phyloP scores from a whole-genome alignment of 1,140 invertebrate genomes.

The Scaptomyza graminum region DNA sequence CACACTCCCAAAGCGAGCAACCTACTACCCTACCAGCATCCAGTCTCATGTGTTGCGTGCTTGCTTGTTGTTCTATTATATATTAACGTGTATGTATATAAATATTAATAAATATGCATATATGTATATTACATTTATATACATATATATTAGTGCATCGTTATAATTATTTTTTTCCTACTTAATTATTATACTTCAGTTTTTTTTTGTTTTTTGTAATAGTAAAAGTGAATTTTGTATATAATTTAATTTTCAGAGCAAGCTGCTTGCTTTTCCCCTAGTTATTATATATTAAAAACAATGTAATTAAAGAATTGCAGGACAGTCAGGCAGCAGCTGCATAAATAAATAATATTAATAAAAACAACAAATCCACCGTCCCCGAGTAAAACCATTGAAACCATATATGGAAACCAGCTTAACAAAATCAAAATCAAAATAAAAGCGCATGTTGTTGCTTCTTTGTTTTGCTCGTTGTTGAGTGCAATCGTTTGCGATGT shows the following conservation, averaged over 20 bases:
- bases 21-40: neutral
- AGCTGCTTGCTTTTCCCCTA: constrained; percentile 43
- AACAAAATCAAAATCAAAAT: neutral
- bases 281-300: constrained; percentile 53
- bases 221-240: constrained; percentile 60
- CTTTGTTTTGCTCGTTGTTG: constrained; percentile 22
- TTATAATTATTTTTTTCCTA: constrained; percentile 31
- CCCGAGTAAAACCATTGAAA: constrained; percentile 2
- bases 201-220: constrained; percentile 54
- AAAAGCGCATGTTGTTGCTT: constrained; percentile 35
- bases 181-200: neutral
- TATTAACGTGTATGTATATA: constrained; percentile 1
- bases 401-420: constrained; percentile 3
- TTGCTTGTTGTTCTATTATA: constrained; percentile 27
- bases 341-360: constrained; percentile 9
- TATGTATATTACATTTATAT: neutral
- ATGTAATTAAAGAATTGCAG: neutral
- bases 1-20: neutral
- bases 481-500: constrained; percentile 11
- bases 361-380: constrained; percentile 22
- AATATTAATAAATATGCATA: neutral
- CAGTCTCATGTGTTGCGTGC: constrained; percentile 24
- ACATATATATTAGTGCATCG: neutral
- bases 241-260: constrained; percentile 59
- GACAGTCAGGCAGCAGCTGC: neutral